Base-by-base conservation (phyloP, 2,888 invertebrate genomes). In the Congeria kusceri region DNA sequence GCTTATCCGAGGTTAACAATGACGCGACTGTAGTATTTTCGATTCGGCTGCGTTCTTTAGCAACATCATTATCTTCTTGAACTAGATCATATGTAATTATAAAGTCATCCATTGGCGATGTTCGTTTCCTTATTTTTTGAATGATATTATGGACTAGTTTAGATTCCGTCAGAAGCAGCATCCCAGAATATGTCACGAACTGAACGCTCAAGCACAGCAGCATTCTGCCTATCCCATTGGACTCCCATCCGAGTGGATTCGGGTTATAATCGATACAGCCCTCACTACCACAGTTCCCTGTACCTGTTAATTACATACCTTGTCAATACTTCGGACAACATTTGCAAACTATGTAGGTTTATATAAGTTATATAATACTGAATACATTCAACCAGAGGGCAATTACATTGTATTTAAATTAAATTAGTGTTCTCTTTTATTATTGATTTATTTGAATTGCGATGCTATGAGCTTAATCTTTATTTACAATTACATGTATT, bases 151-250 rank as follows among this genome's bases (percentile, higher is more conserved):
- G 82, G 5, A 87, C 62, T 0, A 89, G 47, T 56, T 88, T 72
- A n/a, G 89, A 90, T 67, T 98, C 97, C 5, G 96, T 91, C 1
- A 95, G 71, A 77, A 96, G 94, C 11, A 97, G 93, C 0, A 96
- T 73, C 0, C 91, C 18, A 92, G 96, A 96, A 76, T 96, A 94
- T 0, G 95, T 64, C 0, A 95, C 66, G 4, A 96, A 95, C 5
- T 95, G 94, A 0, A 93, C 47, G 1, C 95, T 74, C 89, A 96
- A 95, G 87, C 95, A 95, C 0, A 95, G 70, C 3, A 96, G 84
- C 93, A 96, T 96, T 1, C 96, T 94, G 27, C 96, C 94, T 47
- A 97, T 95, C 0, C 97, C 97, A 0, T 96, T 96, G 29, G 94
- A 92, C 27, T 95, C 94, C 96, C 96, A 96, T 0, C 95, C 94